phyloP scores from a whole-genome alignment of 2,113 vertebrate genomes.

The Hydropotes inermis region DNA sequence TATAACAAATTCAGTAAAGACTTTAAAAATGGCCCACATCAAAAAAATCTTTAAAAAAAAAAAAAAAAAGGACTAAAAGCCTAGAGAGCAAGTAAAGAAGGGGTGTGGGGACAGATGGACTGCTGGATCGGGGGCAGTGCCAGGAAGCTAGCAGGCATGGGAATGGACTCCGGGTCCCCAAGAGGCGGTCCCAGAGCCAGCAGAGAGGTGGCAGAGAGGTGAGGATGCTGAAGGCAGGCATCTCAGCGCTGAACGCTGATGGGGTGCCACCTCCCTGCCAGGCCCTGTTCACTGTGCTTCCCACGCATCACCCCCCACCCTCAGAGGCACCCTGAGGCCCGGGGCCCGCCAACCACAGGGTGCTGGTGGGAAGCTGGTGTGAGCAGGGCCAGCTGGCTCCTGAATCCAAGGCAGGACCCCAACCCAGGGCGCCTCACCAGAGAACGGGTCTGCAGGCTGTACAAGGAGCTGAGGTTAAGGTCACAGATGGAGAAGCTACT shows the following conservation, averaged over 20 bases:
- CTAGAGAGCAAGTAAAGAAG: not conserved
- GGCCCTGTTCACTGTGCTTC: not conserved
- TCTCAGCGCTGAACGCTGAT: fast-evolving
- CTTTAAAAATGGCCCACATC: not conserved
- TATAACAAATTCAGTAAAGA: not conserved
- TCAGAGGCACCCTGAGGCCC: not conserved
- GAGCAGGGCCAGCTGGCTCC: not conserved
- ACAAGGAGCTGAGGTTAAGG: not conserved
- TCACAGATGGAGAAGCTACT: not conserved
- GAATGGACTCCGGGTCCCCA: not conserved
- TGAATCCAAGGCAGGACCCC: not conserved
- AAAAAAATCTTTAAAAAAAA: not conserved
- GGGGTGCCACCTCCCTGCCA: not conserved
- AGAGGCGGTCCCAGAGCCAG: fast-evolving
- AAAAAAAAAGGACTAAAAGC: not conserved
- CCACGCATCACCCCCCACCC: not conserved
- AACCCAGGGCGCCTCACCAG: not conserved
- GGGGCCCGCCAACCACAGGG: not conserved
- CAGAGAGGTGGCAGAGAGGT: not conserved
- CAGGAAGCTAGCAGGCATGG: not conserved
- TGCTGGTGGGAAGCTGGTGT: not conserved
- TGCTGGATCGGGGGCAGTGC: fast-evolving
- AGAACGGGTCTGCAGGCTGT: not conserved
- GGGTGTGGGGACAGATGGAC: not conserved
- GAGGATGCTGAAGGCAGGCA: not conserved